Percentiles rank a stretch among this genome's conserved stretches.
phyloP scores from a whole-genome alignment of 2,113 vertebrate genomes.

The Recurvirostra avosetta region DNA sequence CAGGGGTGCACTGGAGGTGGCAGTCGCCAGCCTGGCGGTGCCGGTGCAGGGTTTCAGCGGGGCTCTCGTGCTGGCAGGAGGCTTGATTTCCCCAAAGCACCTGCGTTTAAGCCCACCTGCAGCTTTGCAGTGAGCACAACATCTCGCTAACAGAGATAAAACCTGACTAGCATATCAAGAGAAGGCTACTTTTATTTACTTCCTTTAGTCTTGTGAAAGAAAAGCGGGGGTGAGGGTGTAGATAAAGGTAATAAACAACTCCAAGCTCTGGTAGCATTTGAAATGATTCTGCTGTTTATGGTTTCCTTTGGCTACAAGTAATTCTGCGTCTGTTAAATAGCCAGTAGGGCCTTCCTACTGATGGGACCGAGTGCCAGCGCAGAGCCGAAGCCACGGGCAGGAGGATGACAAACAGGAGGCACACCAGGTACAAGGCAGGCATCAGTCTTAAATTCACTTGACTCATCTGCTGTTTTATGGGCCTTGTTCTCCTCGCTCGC shows the following conservation, averaged over 20 bases:
- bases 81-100: background rate
- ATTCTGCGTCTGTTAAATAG: background rate
- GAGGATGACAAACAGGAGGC: background rate
- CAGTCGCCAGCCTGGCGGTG: fast-evolving
- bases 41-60: background rate
- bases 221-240: background rate
- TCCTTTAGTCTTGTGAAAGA: background rate
- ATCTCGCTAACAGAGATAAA: background rate
- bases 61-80: background rate
- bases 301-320: constrained; percentile 25
- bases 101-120: background rate
- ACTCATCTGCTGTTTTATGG: background rate
- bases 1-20: background rate
- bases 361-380: background rate
- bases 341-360: background rate
- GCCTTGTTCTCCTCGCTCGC: background rate
- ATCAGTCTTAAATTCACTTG: background rate
- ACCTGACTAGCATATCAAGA: constrained; percentile 9
- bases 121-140: background rate
- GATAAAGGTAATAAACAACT: constrained; percentile 48
- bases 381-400: background rate
- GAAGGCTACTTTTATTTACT: background rate
- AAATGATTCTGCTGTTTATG: constrained; percentile 13
- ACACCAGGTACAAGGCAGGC: background rate
- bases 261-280: background rate